These are phyloP conservation scores for Onychomys arenicola DNA, from an alignment of 2,797 vertebrate genomes.

Conservation along the genomic window DNA sequence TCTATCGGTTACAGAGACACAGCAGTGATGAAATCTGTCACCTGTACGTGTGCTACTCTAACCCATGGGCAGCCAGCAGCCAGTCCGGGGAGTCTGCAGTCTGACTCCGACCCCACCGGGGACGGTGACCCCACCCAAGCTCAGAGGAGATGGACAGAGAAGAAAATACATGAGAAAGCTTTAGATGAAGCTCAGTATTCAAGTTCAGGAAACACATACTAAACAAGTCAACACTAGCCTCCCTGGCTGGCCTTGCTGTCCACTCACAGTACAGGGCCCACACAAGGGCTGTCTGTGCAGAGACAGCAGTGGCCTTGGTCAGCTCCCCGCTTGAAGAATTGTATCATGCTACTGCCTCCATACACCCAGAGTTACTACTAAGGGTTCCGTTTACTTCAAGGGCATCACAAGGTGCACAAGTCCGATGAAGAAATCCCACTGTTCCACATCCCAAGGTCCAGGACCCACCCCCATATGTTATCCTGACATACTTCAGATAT, in stretches of 20 bases:
- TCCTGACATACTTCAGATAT: slow-evolving; percentile 19
- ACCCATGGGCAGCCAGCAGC: background rate
- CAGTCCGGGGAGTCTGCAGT: background rate
- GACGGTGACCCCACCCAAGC: background rate
- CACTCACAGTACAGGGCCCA: background rate
- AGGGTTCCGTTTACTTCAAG: background rate
- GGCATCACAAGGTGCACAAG: background rate
- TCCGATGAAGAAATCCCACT: slow-evolving; percentile 70
- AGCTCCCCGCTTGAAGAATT: background rate
- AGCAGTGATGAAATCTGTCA: background rate
- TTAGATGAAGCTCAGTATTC: slow-evolving; percentile 46
- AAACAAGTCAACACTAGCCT: background rate
- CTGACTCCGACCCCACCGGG: background rate
- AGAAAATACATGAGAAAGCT: background rate
- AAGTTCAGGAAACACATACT: slow-evolving; percentile 26
- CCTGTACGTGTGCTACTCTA: rapidly evolving
- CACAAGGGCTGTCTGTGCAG: background rate
- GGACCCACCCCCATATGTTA: slow-evolving; percentile 27
- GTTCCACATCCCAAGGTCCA: slow-evolving; percentile 61
- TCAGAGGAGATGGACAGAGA: background rate
- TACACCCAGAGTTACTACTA: background rate
- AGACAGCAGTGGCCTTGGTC: background rate
- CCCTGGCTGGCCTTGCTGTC: background rate
- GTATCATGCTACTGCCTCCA: background rate
- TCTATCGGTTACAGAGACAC: background rate